Conservation (phyloP, 2,888 invertebrate species). For the Hesperia comma region DNA sequence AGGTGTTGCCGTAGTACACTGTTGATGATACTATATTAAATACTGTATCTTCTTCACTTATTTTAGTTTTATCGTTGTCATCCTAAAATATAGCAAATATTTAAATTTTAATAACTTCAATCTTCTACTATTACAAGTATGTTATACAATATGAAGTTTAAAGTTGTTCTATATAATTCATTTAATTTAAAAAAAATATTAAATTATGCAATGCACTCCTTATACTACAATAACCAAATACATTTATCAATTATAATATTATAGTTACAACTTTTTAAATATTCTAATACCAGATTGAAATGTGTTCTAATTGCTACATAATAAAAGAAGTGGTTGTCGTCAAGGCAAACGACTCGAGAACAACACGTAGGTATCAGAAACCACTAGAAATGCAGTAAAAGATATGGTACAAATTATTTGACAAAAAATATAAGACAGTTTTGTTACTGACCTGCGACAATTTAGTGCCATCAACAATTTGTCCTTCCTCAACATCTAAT, state of each 20-base stretch:
- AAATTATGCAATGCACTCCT: not conserved
- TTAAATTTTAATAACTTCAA: not conserved
- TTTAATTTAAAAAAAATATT: too few relatives aligned
- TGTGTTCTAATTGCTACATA: not conserved
- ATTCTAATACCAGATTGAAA: not conserved
- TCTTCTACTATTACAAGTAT: conserved; percentile 1
- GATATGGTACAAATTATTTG: conserved; percentile 57
- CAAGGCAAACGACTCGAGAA: conserved; percentile 40
- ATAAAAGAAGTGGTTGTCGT: conserved; percentile 17
- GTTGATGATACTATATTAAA: conserved; percentile 91
- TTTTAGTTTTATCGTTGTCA: conserved; percentile 69
- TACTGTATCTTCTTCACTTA: conserved; percentile 86
- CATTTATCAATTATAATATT: not conserved
- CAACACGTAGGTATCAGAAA: conserved; percentile 17
- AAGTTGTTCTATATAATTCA: too few relatives aligned
- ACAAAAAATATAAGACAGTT: conserved; percentile 60
- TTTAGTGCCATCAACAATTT: conserved; percentile 87
- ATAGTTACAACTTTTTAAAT: not conserved
- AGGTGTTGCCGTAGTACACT: conserved; percentile 86
- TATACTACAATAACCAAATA: not conserved
- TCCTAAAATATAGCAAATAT: conserved; percentile 58
- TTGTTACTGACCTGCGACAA: conserved; percentile 79
- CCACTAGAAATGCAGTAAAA: conserved; percentile 15
- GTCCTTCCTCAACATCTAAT: conserved; percentile 89
- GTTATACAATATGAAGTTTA: not conserved